Evolutionary conservation across 2,113 vertebrate species (phyloP), one percentile per base, ranked within the genome.

Genomic region (Pollachius pollachius): DNA sequence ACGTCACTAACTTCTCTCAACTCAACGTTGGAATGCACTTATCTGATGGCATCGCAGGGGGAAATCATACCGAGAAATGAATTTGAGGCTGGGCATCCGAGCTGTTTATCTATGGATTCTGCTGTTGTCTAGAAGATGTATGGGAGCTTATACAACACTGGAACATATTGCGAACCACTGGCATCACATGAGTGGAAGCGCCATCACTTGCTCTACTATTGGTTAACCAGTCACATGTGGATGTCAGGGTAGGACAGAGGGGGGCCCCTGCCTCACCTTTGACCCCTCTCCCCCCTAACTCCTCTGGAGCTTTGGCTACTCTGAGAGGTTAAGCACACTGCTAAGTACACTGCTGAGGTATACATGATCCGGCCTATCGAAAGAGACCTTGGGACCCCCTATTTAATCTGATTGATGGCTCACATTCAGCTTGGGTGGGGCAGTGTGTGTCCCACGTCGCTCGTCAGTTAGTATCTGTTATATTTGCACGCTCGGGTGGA

Each of bases 381-480:
- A 77, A 74, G 74, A 77, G 63, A 58, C 70, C n/a, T 69, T 21
- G 60, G 78, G 81, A 75, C 58, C 71, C 23, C 72, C 69, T 69
- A 76, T 85, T 89, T 80, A 83, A 80, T 75, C 81, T 71, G 74
- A 89, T 89, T 84, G 84, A 90, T 85, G 75, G 62, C 75, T 73
- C 34, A 18, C 54, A 71, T 67, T 19, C 57, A 52, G 65, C 41
- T 48, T 48, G 37, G 48, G 71, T 8, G 56, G 69, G 78, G 82
- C 25, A 30, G 67, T 73, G 68, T 73, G 68, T 69, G 69, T 80
- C 80, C 76, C 52, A 67, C 19, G 77, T 70, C 69, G 37, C 0
- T 48, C 41, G 41, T 9, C 41, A 48, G 41, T 48, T 13, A 34
- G 30, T 34, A 48, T 48, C 41, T 9, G 41, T 48, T 12, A 9